Evolutionary conservation across 1,140 invertebrate genomes (phyloP).

Genomic region (Drosophila arawakana): DNA sequence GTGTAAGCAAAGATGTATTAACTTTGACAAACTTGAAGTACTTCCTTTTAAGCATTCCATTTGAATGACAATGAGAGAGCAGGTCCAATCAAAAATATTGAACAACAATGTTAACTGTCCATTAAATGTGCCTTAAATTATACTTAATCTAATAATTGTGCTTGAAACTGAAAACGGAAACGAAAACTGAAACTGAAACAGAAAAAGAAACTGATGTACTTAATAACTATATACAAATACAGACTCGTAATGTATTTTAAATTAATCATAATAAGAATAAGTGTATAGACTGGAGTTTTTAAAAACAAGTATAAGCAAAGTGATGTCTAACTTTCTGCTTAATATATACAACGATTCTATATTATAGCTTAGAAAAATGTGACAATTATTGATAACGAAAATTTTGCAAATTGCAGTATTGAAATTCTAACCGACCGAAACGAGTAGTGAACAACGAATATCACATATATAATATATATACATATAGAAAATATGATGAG

Average conservation of each 20-base stretch:
- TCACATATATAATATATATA: conserved; percentile 1
- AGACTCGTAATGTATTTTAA: conserved; percentile 50
- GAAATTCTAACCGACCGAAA: conserved; percentile 45
- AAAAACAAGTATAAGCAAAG: conserved; percentile 41
- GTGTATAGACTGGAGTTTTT: conserved; percentile 77
- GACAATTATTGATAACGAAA: conserved; percentile 6
- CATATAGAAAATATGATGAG: too few species aligned
- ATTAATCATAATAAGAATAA: conserved; percentile 48
- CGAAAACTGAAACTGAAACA: conserved; percentile 39
- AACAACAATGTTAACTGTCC: conserved; percentile 66
- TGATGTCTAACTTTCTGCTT: conserved; percentile 69
- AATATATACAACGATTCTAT: conserved; percentile 67
- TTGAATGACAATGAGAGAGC: conserved; percentile 68
- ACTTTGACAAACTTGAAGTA: conserved; percentile 71
- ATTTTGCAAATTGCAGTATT: conserved; percentile 65
- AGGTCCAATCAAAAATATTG: conserved; percentile 70
- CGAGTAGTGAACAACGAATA: conserved; percentile 64
- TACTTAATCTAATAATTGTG: conserved; percentile 48
- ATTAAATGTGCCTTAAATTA: conserved; percentile 81
- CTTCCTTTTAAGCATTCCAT: conserved; percentile 74
- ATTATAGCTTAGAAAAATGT: conserved; percentile 69
- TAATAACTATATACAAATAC: conserved; percentile 2
- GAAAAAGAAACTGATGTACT: conserved; percentile 18
- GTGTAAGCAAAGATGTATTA: conserved; percentile 13
- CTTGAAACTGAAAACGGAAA: conserved; percentile 49